Evolutionary conservation across 2,888 invertebrate species (phyloP).

Genomic region (Esperia sulphurella): DNA sequence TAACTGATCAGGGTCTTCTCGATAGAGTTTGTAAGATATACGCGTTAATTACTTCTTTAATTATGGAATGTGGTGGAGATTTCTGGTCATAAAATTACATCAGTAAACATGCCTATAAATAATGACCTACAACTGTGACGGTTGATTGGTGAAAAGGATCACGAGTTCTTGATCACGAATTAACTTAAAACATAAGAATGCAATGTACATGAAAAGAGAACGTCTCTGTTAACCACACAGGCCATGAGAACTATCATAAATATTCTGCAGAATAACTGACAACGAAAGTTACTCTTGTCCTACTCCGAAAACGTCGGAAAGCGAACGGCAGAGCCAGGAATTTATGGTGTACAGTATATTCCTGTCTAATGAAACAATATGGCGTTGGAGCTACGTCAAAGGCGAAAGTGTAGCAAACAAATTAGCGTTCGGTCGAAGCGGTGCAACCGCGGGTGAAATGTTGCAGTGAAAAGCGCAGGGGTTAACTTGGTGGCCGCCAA

Average conservation of each 20-base stretch:
- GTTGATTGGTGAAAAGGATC: too few species aligned
- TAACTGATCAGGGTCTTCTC: slow-evolving; percentile 10
- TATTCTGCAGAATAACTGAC: slow-evolving; percentile 17
- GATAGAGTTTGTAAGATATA: too few species aligned
- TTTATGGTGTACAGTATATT: slow-evolving; percentile 37
- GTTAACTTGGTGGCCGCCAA: slow-evolving; percentile 60
- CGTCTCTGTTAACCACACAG: neutral
- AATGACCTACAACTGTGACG: too few species aligned
- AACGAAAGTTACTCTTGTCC: slow-evolving; percentile 26
- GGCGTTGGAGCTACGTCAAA: slow-evolving; percentile 34
- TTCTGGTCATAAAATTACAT: too few species aligned
- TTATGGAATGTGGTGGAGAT: too few species aligned
- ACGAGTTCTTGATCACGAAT: too few species aligned
- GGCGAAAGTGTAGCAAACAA: slow-evolving; percentile 70
- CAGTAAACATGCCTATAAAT: too few species aligned
- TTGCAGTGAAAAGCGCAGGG: slow-evolving; percentile 65
- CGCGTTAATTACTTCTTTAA: too few species aligned
- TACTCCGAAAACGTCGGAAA: slow-evolving; percentile 30
- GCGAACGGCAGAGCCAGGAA: slow-evolving; percentile 16
- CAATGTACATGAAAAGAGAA: neutral
- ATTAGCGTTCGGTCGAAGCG: slow-evolving; percentile 37
- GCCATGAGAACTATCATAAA: neutral
- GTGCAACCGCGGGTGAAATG: slow-evolving; percentile 60
- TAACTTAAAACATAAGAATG: neutral
- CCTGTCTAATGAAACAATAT: slow-evolving; percentile 31